A percentile compares a stretch with the other conserved stretches of the same genome.
These are phyloP conservation scores for Eupelmus urozonus DNA, from an alignment of 2,888 invertebrate genomes.

Conservation along the genomic window DNA sequence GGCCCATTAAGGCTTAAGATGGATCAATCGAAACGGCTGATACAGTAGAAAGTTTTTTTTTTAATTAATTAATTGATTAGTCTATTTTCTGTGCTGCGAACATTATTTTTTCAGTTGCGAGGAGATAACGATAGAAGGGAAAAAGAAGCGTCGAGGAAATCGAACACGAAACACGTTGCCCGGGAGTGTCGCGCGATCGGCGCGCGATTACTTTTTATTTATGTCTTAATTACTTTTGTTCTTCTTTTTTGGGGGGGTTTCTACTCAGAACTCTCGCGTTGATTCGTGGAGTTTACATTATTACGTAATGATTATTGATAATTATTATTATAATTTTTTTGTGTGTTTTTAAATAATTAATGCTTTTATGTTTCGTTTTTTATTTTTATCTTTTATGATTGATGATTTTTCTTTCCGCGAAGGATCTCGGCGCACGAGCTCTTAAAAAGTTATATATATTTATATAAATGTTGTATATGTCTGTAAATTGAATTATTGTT, in stretches of 20 bases:
- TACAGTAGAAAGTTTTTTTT: background rate
- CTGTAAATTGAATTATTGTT: conserved; percentile 21
- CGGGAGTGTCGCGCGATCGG: background rate
- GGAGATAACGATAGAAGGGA: background rate
- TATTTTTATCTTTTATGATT: background rate
- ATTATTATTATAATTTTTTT: background rate
- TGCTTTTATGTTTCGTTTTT: background rate
- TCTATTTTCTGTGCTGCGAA: background rate
- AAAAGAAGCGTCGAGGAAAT: background rate
- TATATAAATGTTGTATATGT: conserved; percentile 27
- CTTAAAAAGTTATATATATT: background rate
- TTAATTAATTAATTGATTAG: background rate
- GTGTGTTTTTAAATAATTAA: background rate
- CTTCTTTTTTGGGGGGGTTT: background rate
- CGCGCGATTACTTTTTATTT: background rate
- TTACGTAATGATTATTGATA: background rate
- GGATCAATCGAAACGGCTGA: background rate
- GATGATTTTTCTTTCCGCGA: background rate
- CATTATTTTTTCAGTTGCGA: background rate
- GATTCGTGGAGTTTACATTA: background rate
- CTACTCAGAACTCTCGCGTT: too few species aligned
- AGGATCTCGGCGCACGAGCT: too few species aligned
- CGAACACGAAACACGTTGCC: background rate
- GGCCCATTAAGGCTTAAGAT: conserved; percentile 56
- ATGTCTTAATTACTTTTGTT: conserved; percentile 8